Evolutionary conservation across 2,113 vertebrate species (phyloP).

Genomic region (Percina caprodes): DNA sequence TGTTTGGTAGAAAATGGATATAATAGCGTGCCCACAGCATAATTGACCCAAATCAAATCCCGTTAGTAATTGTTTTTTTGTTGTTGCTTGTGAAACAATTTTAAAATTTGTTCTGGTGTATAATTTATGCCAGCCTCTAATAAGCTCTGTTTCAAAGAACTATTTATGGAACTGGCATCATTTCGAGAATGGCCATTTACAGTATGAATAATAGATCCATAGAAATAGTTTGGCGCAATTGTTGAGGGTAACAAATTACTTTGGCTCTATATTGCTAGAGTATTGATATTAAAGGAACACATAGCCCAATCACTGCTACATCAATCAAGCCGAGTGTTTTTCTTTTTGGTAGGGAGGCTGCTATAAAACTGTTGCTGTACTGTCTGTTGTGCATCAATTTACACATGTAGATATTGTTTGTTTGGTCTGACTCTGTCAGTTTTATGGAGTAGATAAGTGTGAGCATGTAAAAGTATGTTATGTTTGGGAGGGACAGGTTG

Average conservation of each 20-base stretch:
- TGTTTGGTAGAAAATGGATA: slow-evolving; percentile 42
- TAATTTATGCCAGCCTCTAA: slow-evolving; percentile 38
- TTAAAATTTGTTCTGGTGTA: slow-evolving; percentile 34
- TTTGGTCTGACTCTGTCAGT: slow-evolving; percentile 8
- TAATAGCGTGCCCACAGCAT: slow-evolving; percentile 29
- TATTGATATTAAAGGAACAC: slow-evolving; percentile 49
- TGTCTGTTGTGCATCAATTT: slow-evolving; percentile 31
- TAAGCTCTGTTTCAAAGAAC: slow-evolving; percentile 35
- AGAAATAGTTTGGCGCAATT: slow-evolving; percentile 46
- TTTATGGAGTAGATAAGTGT: slow-evolving; percentile 25
- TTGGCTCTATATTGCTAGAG: slow-evolving; percentile 40
- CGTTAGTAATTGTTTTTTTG: slow-evolving; percentile 47
- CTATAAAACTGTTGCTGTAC: slow-evolving; percentile 11
- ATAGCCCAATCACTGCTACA: slow-evolving; percentile 28
- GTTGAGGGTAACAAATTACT: slow-evolving; percentile 35
- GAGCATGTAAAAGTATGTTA: slow-evolving; percentile 11
- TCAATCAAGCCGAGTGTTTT: slow-evolving; percentile 48
- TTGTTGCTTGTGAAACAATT: slow-evolving; percentile 37
- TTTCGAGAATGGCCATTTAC: slow-evolving; percentile 27
- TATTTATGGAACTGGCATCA: slow-evolving; percentile 27
- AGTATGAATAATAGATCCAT: slow-evolving; percentile 41
- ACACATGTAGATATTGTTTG: slow-evolving; percentile 13
- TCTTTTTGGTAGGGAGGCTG: slow-evolving; percentile 18
- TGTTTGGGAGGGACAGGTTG: slow-evolving; percentile 13
- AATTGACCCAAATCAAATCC: slow-evolving; percentile 44